Base-by-base conservation (phyloP, 2,797 vertebrate species). In the Morus bassanus region DNA sequence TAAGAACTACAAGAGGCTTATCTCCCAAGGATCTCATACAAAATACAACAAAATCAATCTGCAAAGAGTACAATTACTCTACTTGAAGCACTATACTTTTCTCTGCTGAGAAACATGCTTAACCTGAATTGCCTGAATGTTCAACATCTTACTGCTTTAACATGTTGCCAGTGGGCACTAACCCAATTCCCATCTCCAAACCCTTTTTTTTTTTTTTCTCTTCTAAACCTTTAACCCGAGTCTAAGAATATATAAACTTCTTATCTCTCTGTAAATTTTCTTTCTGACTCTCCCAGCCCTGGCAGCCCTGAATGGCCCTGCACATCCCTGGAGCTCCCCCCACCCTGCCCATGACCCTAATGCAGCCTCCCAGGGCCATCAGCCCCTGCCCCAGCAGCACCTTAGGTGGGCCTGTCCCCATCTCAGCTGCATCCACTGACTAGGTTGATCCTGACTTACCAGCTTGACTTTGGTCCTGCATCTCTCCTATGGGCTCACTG, bases 321-420 rank as follows among this genome's bases (percentile, higher is more conserved):
- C 9, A 14, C 25, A 22, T 2, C 0, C 9, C 8, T 68, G 30
- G 15, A 75, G 1, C 8, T 53, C 18, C 9, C 2, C 3, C 2
- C 0, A 13, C 2, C 19, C 45, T 37, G 21, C 11, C 57, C 30
- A 61, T 0, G 6, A n/a, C 22, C 6, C 13, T 17, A 1, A 7
- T 10, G n/a, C 35, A 78, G 3, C 8, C 12, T 39, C 33, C 10
- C 0, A 2, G 30, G 24, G 1, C 9, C 3, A 6, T 11, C 41
- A 77, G 8, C 0, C 5, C 9, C 31, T 25, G 5, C 10, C 27
- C 50, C 24, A 78, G 41, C 10, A 21, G 41, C 48, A 39, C 17
- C 18, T 39, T 11, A 28, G 5, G 7, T 15, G 13, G 8, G 8
- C 7, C n/a, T 54, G 41, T 45, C 25, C 25, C 11, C 19, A 54